These are phyloP conservation scores for Synanthedon formicaeformis DNA, from an alignment of 2,888 invertebrate genomes.

Conservation along the genomic window DNA sequence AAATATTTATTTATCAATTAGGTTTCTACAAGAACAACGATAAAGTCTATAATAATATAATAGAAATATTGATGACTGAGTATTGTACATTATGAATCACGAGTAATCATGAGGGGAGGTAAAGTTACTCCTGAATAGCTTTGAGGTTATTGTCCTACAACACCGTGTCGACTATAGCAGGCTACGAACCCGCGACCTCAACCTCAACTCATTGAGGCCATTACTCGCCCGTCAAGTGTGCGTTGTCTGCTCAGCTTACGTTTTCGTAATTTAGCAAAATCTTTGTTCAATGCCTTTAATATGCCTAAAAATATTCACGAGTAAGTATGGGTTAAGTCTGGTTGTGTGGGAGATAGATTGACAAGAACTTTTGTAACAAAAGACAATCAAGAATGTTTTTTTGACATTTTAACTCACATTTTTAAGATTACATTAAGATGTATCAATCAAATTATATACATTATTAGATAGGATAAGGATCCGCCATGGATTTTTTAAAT, in stretches of 20 bases:
- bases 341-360: too few relatives aligned
- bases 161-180: conserved; percentile 12
- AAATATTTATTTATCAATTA: too few relatives aligned
- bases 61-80: too few relatives aligned
- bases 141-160: conserved; percentile 23
- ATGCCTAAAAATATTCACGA: conserved; percentile 6
- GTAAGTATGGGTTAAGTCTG: neutral
- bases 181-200: conserved; percentile 37
- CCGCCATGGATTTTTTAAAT: too few relatives aligned
- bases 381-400: too few relatives aligned
- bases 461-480: too few relatives aligned
- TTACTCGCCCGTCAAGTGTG: conserved; percentile 13
- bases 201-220: conserved; percentile 29
- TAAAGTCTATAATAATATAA: too few relatives aligned
- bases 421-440: too few relatives aligned
- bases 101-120: neutral
- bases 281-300: neutral
- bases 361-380: too few relatives aligned
- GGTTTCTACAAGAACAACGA: too few relatives aligned
- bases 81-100: neutral
- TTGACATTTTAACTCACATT: too few relatives aligned
- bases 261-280: neutral
- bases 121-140: conserved; percentile 17
- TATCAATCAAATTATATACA: too few relatives aligned
- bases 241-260: neutral